A percentile compares a stretch with the other conserved stretches of the same genome.
phyloP scores from a whole-genome alignment of 2,797 vertebrate genomes.

The Vultur gryphus region DNA sequence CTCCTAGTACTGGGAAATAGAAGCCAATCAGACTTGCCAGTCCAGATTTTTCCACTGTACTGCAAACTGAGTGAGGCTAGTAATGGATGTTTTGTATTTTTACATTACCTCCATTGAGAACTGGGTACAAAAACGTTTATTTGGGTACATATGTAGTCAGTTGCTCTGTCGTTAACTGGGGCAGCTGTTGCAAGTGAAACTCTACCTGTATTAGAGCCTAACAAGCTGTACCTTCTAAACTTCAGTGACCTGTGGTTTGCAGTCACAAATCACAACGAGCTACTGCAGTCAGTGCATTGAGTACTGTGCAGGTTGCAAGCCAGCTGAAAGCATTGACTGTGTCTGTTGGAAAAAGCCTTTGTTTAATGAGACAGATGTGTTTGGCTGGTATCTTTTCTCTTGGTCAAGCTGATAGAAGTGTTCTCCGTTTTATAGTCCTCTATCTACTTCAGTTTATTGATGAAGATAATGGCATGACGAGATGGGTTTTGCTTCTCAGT shows the following conservation, averaged over 20 bases:
- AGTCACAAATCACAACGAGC: neutral
- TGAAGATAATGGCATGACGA: neutral
- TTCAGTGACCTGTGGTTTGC: neutral
- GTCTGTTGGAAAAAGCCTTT: neutral
- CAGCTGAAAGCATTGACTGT: neutral
- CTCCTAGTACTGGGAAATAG: neutral
- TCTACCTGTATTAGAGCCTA: neutral
- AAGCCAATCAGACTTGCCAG: neutral
- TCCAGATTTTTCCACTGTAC: neutral
- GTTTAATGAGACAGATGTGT: neutral
- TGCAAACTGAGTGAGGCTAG: neutral
- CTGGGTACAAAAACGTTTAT: neutral
- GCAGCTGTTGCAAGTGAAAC: neutral
- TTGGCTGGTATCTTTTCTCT: neutral
- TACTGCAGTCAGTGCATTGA: neutral
- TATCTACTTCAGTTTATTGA: neutral
- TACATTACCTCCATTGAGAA: neutral
- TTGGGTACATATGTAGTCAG: neutral
- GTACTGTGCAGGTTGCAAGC: neutral
- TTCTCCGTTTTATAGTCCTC: neutral
- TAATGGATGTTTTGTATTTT: neutral
- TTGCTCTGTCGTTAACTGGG: neutral
- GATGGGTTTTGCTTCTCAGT: neutral
- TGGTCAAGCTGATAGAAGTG: neutral
- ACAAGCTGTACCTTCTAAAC: neutral